Evolutionary conservation across 2,113 vertebrate species (phyloP).

Genomic region (Vulpes vulpes): DNA sequence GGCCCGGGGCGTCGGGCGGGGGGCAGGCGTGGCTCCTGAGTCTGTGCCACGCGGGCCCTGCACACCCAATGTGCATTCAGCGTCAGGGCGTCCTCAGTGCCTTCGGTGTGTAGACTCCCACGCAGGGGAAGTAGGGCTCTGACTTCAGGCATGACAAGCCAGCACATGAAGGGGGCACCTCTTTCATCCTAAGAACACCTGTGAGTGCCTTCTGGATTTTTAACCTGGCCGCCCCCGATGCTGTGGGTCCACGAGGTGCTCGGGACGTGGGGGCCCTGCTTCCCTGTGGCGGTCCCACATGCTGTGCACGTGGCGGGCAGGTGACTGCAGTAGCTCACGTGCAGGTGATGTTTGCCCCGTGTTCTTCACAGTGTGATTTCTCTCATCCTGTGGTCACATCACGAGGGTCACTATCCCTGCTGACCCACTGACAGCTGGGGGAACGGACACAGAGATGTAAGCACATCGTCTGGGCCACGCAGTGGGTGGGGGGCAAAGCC

Average conservation of each 20-base stretch:
- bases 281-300: rapidly evolving
- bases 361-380: neutral
- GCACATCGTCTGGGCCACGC: neutral
- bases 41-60: neutral
- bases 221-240: neutral
- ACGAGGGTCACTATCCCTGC: neutral
- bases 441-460: neutral
- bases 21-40: neutral
- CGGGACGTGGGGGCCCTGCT: neutral
- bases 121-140: neutral
- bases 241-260: neutral
- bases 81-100: neutral
- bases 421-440: neutral
- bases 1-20: no score
- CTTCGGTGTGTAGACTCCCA: neutral
- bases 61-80: neutral
- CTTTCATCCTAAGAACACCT: neutral
- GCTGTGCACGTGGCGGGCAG: neutral
- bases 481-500: neutral
- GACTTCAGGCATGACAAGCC: neutral
- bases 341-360: neutral
- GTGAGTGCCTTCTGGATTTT: neutral
- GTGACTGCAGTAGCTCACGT: neutral
- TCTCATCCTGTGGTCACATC: rapidly evolving
- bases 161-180: neutral